Conservation (phyloP, 2,797 vertebrate species). For the Sebastes trivittatus region DNA sequence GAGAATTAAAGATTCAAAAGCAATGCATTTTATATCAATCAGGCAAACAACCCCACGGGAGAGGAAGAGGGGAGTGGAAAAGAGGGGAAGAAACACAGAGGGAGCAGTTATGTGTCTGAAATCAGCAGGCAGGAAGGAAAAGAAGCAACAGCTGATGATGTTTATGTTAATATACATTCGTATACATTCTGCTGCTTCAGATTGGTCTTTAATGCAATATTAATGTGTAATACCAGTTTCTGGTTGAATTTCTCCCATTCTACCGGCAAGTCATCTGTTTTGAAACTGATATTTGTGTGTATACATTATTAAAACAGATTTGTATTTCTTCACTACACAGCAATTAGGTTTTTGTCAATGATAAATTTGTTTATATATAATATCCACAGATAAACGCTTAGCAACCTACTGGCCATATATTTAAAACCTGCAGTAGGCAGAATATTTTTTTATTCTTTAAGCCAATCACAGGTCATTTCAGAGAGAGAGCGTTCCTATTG, state of each 20-base stretch:
- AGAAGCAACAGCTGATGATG: conserved; percentile 1
- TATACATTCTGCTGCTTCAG: neutral
- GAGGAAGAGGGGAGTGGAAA: neutral
- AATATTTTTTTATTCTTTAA: too few relatives aligned
- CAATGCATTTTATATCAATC: conserved; percentile 75
- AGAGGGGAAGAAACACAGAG: neutral
- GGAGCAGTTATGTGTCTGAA: conserved; percentile 7
- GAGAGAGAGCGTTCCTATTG: too few relatives aligned
- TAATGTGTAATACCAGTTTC: neutral
- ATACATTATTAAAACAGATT: neutral
- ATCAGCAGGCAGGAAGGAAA: conserved; percentile 20
- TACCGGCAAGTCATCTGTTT: neutral
- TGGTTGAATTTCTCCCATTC: neutral
- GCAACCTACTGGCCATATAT: neutral
- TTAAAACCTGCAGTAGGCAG: neutral
- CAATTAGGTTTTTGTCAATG: neutral
- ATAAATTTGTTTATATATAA: too few relatives aligned
- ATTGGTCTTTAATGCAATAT: neutral
- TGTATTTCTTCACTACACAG: neutral
- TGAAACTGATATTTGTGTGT: neutral
- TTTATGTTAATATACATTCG: neutral
- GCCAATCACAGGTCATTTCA: too few relatives aligned
- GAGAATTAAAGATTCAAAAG: conserved; percentile 77
- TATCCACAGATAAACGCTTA: neutral
- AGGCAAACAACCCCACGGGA: conserved; percentile 59